Base-by-base conservation (phyloP, 2,797 vertebrate species). In the Pangasius macronema region DNA sequence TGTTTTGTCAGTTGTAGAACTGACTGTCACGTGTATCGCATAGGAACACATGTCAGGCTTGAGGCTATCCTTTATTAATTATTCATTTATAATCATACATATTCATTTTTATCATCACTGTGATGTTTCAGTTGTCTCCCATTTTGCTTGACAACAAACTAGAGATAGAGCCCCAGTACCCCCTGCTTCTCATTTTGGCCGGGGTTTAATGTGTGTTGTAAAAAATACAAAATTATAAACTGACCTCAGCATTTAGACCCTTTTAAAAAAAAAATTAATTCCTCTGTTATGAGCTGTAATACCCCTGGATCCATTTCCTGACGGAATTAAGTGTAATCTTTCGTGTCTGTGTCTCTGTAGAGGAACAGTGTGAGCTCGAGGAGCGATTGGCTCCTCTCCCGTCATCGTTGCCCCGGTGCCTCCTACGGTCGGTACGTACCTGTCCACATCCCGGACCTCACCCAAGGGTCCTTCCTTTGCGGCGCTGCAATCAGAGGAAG, bases 321-420 rank as follows among this genome's bases (percentile, higher is more conserved):
- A 14, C 42, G 30, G 24, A 80, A 61, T 63, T 18, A 7, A 27
- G 10, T 46, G 6, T 49, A 24, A 67, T 30, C 30, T 77, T 18
- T 65, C 10, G 11, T 59, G 53, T 63, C 3, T 86, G 57, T 57
- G 10, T 42, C 3, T 77, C 39, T 61, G 84, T 92, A 98, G 97
- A 98, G 95, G 97, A 98, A 30, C 95, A 96, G 90, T 88, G 92
- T 2, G 97, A 97, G 55, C 92, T 93, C 67, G 95, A 96, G 86
- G 94, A 95, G 30, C 75, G 93, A 20, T 87, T 87, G 90, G 93
- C 95, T 27, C 88, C 94, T n/a, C n/a, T n/a, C n/a, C n/a, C n/a
- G n/a, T n/a, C n/a, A n/a, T n/a, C n/a, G n/a, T n/a, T n/a, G n/a
- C n/a, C n/a, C n/a, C n/a, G n/a, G n/a, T n/a, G n/a, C n/a, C n/a